phyloP scores from a whole-genome alignment of 2,888 invertebrate species.

The Eulithis testata region DNA sequence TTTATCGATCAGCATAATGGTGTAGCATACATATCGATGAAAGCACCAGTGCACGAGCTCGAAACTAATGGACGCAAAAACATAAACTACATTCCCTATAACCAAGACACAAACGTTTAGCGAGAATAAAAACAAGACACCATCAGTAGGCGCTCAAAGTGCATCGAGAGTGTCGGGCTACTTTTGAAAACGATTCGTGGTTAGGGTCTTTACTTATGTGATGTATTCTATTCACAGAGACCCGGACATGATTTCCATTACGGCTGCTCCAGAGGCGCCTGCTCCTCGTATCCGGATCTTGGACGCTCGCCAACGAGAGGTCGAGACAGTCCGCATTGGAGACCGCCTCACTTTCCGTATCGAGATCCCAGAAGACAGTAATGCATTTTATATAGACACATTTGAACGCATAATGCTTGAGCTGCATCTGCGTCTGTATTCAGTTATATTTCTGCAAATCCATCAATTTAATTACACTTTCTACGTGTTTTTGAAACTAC shows the following conservation, averaged over 20 bases:
- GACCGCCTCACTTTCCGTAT: conserved; percentile 97
- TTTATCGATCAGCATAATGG: conserved; percentile 19
- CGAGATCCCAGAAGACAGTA: conserved; percentile 98
- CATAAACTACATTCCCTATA: no score
- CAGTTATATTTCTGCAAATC: not conserved
- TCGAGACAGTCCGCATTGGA: conserved; percentile 97
- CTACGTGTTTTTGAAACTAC: not conserved
- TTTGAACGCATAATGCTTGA: conserved; percentile 17
- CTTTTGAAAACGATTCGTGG: not conserved
- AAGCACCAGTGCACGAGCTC: not conserved
- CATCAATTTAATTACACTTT: not conserved
- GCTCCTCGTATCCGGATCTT: conserved; percentile 96
- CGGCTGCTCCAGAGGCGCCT: conserved; percentile 97
- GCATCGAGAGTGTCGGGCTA: not conserved
- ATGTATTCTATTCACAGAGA: conserved; percentile 83
- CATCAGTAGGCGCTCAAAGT: not conserved
- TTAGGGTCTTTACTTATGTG: not conserved
- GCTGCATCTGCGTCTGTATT: conserved; percentile 12
- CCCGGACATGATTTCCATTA: conserved; percentile 98
- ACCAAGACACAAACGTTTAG: not conserved
- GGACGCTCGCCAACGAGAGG: conserved; percentile 93
- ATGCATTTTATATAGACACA: conserved; percentile 62
- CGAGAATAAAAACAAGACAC: not conserved
- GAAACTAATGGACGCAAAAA: no score
- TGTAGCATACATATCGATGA: conserved; percentile 1